Conservation (phyloP, 2,113 vertebrate species). For the Gadus macrocephalus region DNA sequence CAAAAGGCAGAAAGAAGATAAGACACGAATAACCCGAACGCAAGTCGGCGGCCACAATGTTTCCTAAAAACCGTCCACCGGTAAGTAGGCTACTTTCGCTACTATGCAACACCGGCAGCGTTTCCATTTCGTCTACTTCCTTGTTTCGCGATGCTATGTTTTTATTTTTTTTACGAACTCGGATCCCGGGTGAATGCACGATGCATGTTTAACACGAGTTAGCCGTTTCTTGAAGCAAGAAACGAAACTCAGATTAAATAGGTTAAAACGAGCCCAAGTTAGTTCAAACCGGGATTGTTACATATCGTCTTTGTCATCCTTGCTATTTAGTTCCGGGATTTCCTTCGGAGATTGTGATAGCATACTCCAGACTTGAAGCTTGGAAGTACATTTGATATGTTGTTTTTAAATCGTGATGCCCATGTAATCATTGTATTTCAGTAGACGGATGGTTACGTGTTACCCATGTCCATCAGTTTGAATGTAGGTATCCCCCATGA, state of each 20-base stretch:
- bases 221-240: no score
- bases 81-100: constrained; percentile 67
- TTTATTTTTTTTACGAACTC: no score
- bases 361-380: no score
- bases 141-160: no score
- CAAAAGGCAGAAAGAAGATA: constrained; percentile 33
- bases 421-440: constrained; percentile 17
- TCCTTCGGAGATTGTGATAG: constrained; percentile 1
- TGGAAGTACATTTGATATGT: neutral
- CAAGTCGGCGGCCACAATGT: constrained; percentile 74
- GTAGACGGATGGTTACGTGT: constrained; percentile 24
- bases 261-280: no score
- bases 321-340: constrained; percentile 41
- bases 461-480: neutral
- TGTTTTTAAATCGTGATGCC: no score
- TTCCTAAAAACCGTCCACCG: constrained; percentile 84
- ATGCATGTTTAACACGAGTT: no score
- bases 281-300: no score
- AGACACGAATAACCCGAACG: constrained; percentile 30
- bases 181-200: no score
- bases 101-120: constrained; percentile 5
- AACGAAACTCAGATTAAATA: no score
- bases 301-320: constrained; percentile 23
- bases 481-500: constrained; percentile 15
- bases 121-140: no score